Base-by-base conservation (phyloP, 2,888 invertebrate species). In the Lithophane ornitopus region DNA sequence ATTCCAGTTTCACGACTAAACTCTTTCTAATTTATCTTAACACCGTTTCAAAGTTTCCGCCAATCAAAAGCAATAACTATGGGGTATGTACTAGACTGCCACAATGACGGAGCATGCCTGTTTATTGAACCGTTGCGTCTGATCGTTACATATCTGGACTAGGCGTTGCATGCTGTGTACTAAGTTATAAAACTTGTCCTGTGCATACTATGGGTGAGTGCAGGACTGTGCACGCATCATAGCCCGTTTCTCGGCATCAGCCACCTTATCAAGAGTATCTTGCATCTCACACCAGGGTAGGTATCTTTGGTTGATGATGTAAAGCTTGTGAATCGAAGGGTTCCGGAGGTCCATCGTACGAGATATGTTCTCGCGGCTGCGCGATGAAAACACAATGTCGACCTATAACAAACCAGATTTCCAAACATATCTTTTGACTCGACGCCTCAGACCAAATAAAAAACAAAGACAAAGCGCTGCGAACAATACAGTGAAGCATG, bases 331-430 rank as follows among this genome's bases (percentile, higher is more conserved):
- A 2, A 90, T 67, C 0, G 92, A 78, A 0, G 96, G 96, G 79
- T 93, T 81, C 12, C 94, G 91, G 62, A 96, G 90, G 87, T 96
- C 91, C 95, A 96, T 96, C 3, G 94, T 95, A 41, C 94, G 94
- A 0, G 95, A 94, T 58, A 95, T 92, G 82, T 84, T 89, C 0
- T 79, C 78, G 26, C 94, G 93, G 82, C 73, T 94, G 82, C 87
- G 92, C 3, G 91, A 80, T 8, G 89, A 67, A 85, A 89, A 96
- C 16, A 95, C 94, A 1, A 90, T 76, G 82, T 96, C 96, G 69
- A 95, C 93, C 96, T 96, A 88, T 19, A 88, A 86, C 67, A 75
- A 88, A 84, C 49, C 65, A 34, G 6, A 34, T 34, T 34, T 34
- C 34, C 34, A 34, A 34, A 34, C 34, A 34, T 34, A 34, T 6